Percentiles rank a stretch among this genome's conserved stretches.
These are phyloP conservation scores for Euzetes globulus DNA, from an alignment of 2,888 invertebrate species.

Conservation along the genomic window DNA sequence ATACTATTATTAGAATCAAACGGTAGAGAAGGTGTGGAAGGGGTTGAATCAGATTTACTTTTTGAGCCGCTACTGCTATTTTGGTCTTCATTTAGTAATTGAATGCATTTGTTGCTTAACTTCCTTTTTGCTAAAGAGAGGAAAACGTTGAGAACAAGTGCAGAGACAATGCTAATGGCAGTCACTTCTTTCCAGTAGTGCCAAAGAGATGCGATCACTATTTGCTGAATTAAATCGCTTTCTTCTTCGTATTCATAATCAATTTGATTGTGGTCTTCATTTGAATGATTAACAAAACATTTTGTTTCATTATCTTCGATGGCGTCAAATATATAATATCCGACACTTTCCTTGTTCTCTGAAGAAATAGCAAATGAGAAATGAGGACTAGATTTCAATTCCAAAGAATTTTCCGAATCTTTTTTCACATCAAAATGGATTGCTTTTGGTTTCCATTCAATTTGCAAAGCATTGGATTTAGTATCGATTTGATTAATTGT, in stretches of 20 bases:
- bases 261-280: not conserved
- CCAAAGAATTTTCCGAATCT: not conserved
- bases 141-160: constrained; percentile 62
- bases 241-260: constrained; percentile 36
- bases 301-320: not conserved
- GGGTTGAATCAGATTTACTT: not conserved
- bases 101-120: not conserved
- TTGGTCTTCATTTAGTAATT: too few species aligned
- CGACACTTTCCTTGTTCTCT: not conserved
- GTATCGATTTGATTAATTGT: not conserved
- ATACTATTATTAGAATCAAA: not conserved
- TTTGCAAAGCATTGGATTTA: constrained; percentile 13
- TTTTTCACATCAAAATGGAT: not conserved
- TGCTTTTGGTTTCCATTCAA: constrained; percentile 33
- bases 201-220: constrained; percentile 67
- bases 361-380: constrained; percentile 13
- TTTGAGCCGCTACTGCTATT: too few species aligned
- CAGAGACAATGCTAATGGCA: constrained; percentile 64
- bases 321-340: constrained; percentile 33
- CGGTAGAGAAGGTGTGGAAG: not conserved
- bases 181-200: constrained; percentile 77
- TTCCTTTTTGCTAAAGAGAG: constrained; percentile 42
- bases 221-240: constrained; percentile 56
- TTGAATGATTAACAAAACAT: not conserved
- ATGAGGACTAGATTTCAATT: not conserved